phyloP scores from a whole-genome alignment of 2,113 vertebrate genomes.

The Balaeniceps rex region DNA sequence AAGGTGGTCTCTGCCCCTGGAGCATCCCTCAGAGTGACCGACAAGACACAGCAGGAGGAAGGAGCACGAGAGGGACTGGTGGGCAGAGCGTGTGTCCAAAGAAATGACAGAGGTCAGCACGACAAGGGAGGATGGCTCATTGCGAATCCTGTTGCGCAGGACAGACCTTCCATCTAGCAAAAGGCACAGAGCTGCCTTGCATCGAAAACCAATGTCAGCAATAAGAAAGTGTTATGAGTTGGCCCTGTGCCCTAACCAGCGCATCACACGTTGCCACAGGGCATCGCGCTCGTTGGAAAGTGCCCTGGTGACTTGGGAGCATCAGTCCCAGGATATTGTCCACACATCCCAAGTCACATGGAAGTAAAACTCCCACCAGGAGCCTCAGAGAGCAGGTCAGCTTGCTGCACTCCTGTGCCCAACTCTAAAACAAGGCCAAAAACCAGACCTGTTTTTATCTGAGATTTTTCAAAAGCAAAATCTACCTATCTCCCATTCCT shows the following conservation, averaged over 20 bases:
- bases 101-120: not conserved
- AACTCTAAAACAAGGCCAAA: not conserved
- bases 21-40: not conserved
- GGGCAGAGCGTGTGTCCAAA: not conserved
- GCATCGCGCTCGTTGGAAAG: accelerated
- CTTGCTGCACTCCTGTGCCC: not conserved
- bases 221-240: not conserved
- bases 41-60: not conserved
- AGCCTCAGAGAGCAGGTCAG: not conserved
- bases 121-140: not conserved
- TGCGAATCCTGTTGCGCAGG: not conserved
- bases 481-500: not conserved
- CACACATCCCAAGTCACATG: not conserved
- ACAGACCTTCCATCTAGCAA: not conserved
- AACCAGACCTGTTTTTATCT: not conserved
- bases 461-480: not conserved
- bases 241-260: not conserved
- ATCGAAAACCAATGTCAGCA: not conserved
- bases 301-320: not conserved
- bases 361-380: not conserved
- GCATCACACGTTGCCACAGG: accelerated
- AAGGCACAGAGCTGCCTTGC: not conserved
- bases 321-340: not conserved
- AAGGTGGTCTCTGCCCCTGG: not conserved
- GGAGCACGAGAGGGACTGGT: not conserved